Evolutionary conservation across 2,888 invertebrate genomes (phyloP), one percentile per base, ranked within the genome.

Genomic region (Amitus sp.): DNA sequence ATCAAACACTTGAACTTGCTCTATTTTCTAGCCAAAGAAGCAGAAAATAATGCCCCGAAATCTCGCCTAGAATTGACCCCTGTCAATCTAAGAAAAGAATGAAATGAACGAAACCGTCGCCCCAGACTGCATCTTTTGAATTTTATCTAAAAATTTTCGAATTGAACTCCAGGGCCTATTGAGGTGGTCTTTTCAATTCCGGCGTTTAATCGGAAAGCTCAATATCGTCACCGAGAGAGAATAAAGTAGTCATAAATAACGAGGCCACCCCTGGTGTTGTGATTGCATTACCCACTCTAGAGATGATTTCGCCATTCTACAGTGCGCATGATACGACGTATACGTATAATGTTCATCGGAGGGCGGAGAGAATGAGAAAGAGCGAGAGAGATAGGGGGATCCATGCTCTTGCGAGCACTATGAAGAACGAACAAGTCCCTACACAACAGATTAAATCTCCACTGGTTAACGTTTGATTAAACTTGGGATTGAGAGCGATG

Each of bases 401-500:
- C 10, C 30, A 2, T 6, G 30, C 59, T 62, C 53, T 37, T 37
- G 65, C 58, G 59, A 59, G 63, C 56, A 64, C 61, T 18, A 53
- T 40, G 63, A 60, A 58, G 58, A 66, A 53, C 59, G 57, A 48
- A 65, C 53, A 64, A 50, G 66, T 69, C 63, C 65, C 69, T 67
- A 68, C 68, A 74, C 70, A 68, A 74, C 74, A 80, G 82, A 82
- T 82, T 81, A 80, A 82, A 82, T 81, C 81, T 79, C 72, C 72
- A 72, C 76, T 76, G 79, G 80, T 82, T 81, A 80, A 76, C 79
- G 78, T 82, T 82, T 81, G 80, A 81, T 82, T 81, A 82, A 82
- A 80, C 75, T 72, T 61, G 76, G 75, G 72, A 80, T 79, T 79
- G 80, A 77, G 79, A 77, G 69, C 75, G 72, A 80, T 80, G 78